Evolutionary conservation across 2,113 vertebrate species (phyloP), one percentile per base, ranked within the genome.

Genomic region (Dolichallabes microphthalmus): DNA sequence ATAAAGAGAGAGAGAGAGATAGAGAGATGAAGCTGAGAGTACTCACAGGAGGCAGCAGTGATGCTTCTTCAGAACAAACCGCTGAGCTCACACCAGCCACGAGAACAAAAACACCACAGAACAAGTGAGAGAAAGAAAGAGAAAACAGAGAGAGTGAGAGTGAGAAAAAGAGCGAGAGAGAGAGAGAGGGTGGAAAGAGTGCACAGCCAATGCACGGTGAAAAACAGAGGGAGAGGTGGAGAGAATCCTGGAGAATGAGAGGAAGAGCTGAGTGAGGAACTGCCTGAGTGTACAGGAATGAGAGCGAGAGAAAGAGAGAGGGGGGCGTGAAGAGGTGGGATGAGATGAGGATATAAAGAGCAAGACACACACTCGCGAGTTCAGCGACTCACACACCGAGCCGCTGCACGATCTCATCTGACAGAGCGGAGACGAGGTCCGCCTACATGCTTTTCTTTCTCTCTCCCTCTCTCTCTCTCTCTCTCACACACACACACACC

Each of bases 321-420:
- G 60, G 61, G 71, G 69, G 73, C 12, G 0, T 0, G 74, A 75
- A 69, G 12, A 69, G 86, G 80, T 11, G 13, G 76, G 81, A 55
- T 88, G 89, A 88, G 88, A 89, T 52, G 68, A 87, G 82, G 82
- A 91, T 80, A 80, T 77, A 69, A 80, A 88, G 89, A 83, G 82
- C 83, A 88, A n/a, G 68, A 2, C 68, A 5, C 69, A 39, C 77
- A 52, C 85, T 22, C 82, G 50, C 39, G n/a, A 58, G 61, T 73
- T 61, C 57, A 75, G n/a, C 22, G 60, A 85, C 78, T 64, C 82
- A 81, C 82, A 81, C 71, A 79, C n/a, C 45, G 60, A 55, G 68
- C 45, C 11, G n/a, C 39, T 66, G n/a, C 80, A 82, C 80, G 35
- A 68, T 64, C 80, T 82, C 80, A 82, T 77, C 39, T 82, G 80